Base-by-base conservation (phyloP, 1,140 invertebrate species). In the Aphaenogaster rudis region DNA sequence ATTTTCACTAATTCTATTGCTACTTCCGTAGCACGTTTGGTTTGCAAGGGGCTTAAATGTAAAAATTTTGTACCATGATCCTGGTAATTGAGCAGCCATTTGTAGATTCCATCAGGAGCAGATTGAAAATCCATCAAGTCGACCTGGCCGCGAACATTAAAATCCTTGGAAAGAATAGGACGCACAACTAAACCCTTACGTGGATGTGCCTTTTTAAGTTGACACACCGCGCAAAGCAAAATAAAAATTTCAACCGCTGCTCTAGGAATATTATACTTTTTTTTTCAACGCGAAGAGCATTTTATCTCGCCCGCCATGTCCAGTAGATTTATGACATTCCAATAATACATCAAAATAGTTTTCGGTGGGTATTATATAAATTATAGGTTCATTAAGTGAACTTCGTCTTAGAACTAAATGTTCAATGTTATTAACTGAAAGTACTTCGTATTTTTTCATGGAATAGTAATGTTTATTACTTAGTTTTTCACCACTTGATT, bases 281-380 rank as follows among this genome's bases (percentile, higher is more conserved):
- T 13, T 45, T 64, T 81, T 77, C 64, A 79, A 78, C 86, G 66
- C 80, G 63, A 86, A 71, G 48, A 87, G 85, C 78, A 89, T 82
- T 89, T 88, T 89, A 87, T 82, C 54, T 89, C 63, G 86, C 76
- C 64, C 74, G 39, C 85, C 79, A 39, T 78, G 64, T 33, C 72
- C 64, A 63, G 85, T 89, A 59, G 33, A 39, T 21, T 39, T 15
- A 42, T 45, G 64, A n/a, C 5, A 5, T 67, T 67, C 8, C 33
- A 7, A 17, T n/a, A 67, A 7, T 67, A 21, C 13, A 28, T 59
- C 5, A n/a, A 2, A 67, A 67, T n/a, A 67, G 9, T 67, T 13
- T 67, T 67, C 64, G 5, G 36, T 67, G 11, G 64, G 64, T 17
- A n/a, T 21, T 67, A 71, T 66, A 54, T 54, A 54, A 54, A 54